These are phyloP conservation scores for Corythucha ciliata DNA, from an alignment of 2,888 invertebrate genomes.

Conservation along the genomic window DNA sequence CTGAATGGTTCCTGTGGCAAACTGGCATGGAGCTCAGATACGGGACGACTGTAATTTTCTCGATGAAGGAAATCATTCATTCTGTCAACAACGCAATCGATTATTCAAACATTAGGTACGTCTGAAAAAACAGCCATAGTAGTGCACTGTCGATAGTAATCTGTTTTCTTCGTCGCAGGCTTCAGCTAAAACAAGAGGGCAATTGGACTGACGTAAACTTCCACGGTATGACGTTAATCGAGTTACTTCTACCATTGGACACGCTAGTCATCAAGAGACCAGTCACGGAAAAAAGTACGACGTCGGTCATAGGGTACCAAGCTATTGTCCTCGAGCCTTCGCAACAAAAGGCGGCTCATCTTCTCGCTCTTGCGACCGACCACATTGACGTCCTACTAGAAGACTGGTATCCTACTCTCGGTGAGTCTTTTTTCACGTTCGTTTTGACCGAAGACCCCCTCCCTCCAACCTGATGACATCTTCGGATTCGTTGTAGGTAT, in stretches of 20 bases:
- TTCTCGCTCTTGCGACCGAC: constrained; percentile 82
- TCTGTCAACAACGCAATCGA: constrained; percentile 48
- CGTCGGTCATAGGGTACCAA: constrained; percentile 51
- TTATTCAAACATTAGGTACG: constrained; percentile 42
- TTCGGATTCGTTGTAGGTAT: too few relatives aligned
- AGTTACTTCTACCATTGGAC: constrained; percentile 71
- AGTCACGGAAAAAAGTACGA: constrained; percentile 42
- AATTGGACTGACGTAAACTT: constrained; percentile 78
- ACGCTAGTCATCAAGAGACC: constrained; percentile 49
- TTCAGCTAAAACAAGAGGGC: constrained; percentile 66
- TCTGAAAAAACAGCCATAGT: neutral
- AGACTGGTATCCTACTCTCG: constrained; percentile 94
- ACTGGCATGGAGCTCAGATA: constrained; percentile 80
- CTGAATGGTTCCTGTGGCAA: constrained; percentile 92
- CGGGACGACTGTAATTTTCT: constrained; percentile 64
- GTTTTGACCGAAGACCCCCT: neutral
- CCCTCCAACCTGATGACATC: too few relatives aligned
- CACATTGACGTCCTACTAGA: constrained; percentile 92
- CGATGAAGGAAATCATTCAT: constrained; percentile 70
- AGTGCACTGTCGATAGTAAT: neutral
- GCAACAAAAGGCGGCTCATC: constrained; percentile 66
- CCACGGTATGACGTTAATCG: constrained; percentile 68
- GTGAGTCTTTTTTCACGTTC: constrained; percentile 37
- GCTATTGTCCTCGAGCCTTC: constrained; percentile 68
- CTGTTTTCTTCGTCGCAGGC: constrained; percentile 17